Evolutionary conservation across 1,140 invertebrate genomes (phyloP), one percentile per base, ranked within the genome.

Genomic region (Platyscapa corneri): DNA sequence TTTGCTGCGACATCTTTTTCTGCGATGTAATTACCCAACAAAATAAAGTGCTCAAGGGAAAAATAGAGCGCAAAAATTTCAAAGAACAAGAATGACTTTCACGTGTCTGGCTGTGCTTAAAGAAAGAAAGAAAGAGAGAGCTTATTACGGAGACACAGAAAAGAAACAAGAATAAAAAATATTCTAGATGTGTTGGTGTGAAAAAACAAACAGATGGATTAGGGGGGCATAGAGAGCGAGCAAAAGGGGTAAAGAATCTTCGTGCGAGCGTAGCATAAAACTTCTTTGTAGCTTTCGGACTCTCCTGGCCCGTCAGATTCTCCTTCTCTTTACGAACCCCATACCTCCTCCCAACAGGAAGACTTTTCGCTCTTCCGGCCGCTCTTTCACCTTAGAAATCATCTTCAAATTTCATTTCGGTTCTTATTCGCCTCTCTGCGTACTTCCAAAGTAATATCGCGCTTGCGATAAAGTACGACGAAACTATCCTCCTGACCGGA

Each of bases 391-490:
- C 67, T 67, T 53, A 64, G 67, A 39, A 77, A 85, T 85, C 56
- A 85, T 82, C 84, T 85, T 72, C 83, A 76, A 75, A 23, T 77
- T 64, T 32, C n/a, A 53, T 46, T 60, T 42, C 34, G 46, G 32
- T 60, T 27, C 37, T n/a, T 30, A 23, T 64, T 83, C 60, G 32
- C 83, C 34, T 34, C 14, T 23, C 46, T 34, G 64, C 56, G 46
- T 79, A 75, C 81, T 83, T 86, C 46, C 81, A 16, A 79, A 86
- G 85, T 86, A 83, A 86, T 83, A 83, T 80, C 81, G 81, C 81
- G 85, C 79, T 27, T 75, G 67, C 76, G 81, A 83, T 86, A 86
- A 86, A 86, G 75, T 86, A 75, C 85, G 85, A 74, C 46, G 81
- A 83, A 83, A 74, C 74, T 78, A 82, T 86, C 67, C 75, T 67